These are phyloP conservation scores for Nasonia vitripennis DNA, from an alignment of 1,140 invertebrate genomes.

Conservation along the genomic window DNA sequence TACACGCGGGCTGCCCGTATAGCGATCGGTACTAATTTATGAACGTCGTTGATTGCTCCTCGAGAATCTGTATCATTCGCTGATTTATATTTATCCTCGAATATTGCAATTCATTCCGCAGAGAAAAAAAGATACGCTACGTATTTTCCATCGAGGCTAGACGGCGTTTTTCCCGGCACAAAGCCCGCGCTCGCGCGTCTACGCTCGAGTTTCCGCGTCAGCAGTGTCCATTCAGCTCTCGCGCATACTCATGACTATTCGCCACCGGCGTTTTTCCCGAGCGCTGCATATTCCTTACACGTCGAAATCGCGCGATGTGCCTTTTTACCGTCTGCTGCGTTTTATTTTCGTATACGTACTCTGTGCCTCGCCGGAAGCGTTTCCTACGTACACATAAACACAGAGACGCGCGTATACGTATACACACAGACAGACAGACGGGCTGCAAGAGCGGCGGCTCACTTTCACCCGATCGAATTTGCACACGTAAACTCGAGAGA, in stretches of 20 bases:
- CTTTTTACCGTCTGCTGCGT: neutral
- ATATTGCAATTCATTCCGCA: too few species aligned
- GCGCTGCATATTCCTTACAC: constrained; percentile 19
- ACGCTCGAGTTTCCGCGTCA: constrained; percentile 24
- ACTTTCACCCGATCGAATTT: constrained; percentile 48
- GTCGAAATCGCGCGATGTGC: constrained; percentile 19
- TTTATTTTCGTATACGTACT: neutral
- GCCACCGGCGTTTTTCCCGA: neutral
- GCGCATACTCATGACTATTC: constrained; percentile 19
- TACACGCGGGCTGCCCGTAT: too few species aligned
- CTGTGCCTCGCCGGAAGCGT: constrained; percentile 18
- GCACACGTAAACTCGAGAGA: neutral
- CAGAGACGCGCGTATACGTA: neutral
- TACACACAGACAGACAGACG: neutral
- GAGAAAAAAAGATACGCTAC: neutral
- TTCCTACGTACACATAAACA: constrained; percentile 29
- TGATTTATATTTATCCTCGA: too few species aligned
- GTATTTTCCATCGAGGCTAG: neutral
- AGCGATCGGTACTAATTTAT: too few species aligned
- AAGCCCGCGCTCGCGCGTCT: neutral
- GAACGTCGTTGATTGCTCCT: too few species aligned
- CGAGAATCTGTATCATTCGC: too few species aligned
- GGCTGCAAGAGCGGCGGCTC: constrained; percentile 9
- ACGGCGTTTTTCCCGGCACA: neutral
- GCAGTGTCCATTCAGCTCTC: constrained; percentile 14